A percentile compares a stretch with the other conserved stretches of the same genome.
These are phyloP conservation scores for Mixornis gularis DNA, from an alignment of 2,113 vertebrate genomes.

Conservation along the genomic window DNA sequence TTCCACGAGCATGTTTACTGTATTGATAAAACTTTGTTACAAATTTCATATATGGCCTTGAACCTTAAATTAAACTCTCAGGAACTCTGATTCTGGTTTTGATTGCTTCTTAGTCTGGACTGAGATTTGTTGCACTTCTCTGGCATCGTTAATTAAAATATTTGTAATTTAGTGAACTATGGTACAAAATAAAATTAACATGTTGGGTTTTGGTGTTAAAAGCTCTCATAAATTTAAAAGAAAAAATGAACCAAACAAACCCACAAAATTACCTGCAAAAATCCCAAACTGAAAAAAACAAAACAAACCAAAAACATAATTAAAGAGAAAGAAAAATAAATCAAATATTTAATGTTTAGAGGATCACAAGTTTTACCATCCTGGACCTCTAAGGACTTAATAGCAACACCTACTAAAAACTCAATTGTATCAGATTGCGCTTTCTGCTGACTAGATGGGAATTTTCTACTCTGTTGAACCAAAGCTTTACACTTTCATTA, in stretches of 20 bases:
- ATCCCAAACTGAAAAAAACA: background rate
- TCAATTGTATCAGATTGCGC: conserved; percentile 79
- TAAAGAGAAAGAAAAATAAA: background rate
- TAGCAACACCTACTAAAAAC: background rate
- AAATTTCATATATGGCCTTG: background rate
- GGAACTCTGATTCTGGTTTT: background rate
- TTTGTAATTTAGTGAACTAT: background rate
- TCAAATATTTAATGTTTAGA: background rate
- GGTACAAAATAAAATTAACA: background rate
- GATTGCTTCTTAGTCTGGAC: background rate
- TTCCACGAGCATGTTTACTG: background rate
- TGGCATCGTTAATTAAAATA: background rate
- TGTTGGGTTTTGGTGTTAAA: background rate
- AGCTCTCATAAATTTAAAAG: background rate
- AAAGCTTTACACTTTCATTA: conserved; percentile 84
- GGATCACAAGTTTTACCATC: background rate
- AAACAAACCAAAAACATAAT: background rate
- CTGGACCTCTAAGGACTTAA: background rate
- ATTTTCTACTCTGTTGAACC: conserved; percentile 82
- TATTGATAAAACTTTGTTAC: background rate
- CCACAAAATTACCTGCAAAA: background rate
- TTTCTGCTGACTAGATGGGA: conserved; percentile 76
- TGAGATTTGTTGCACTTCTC: background rate
- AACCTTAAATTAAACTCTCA: background rate
- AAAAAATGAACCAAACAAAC: background rate